Percentiles rank a stretch among this genome's conserved stretches.
Conservation (phyloP, 1,140 invertebrate genomes). For the Calephelis nemesis region DNA sequence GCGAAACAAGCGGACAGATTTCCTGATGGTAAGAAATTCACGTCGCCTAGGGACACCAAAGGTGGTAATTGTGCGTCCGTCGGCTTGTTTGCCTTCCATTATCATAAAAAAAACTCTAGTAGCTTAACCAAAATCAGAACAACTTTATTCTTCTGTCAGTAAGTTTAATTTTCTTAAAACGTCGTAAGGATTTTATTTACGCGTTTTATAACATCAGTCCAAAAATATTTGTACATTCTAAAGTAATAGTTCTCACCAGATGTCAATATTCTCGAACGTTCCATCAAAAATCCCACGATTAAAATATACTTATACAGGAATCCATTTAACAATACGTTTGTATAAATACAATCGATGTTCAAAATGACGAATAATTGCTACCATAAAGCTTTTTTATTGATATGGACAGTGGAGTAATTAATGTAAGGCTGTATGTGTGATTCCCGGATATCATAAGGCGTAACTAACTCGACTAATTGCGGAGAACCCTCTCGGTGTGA, state of each 20-base stretch:
- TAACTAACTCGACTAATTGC: constrained; percentile 65
- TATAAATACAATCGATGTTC: constrained; percentile 15
- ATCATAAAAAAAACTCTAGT: too few relatives aligned
- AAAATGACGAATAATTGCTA: constrained; percentile 17
- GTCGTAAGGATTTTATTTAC: not conserved
- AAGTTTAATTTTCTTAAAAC: too few relatives aligned
- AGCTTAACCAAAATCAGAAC: too few relatives aligned
- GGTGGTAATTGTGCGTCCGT: too few relatives aligned
- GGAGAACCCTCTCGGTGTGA: constrained; percentile 36
- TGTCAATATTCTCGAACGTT: not conserved
- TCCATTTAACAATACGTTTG: constrained; percentile 17
- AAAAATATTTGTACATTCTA: too few relatives aligned
- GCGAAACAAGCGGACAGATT: too few relatives aligned
- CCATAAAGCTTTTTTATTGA: constrained; percentile 17
- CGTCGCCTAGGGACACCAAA: too few relatives aligned
- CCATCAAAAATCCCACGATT: constrained; percentile 4
- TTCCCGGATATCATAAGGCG: constrained; percentile 52
- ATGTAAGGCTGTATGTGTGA: constrained; percentile 21
- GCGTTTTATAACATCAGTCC: not conserved
- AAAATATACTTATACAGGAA: constrained; percentile 11
- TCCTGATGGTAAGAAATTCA: too few relatives aligned
- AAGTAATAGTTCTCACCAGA: too few relatives aligned
- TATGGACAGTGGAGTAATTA: constrained; percentile 21
- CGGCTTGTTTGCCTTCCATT: too few relatives aligned
- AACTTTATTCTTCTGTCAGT: too few relatives aligned